A percentile compares a stretch with the other conserved stretches of the same genome.
These are phyloP conservation scores for Erythrocebus patas DNA, from an alignment of 2,113 vertebrate genomes.

Conservation along the genomic window DNA sequence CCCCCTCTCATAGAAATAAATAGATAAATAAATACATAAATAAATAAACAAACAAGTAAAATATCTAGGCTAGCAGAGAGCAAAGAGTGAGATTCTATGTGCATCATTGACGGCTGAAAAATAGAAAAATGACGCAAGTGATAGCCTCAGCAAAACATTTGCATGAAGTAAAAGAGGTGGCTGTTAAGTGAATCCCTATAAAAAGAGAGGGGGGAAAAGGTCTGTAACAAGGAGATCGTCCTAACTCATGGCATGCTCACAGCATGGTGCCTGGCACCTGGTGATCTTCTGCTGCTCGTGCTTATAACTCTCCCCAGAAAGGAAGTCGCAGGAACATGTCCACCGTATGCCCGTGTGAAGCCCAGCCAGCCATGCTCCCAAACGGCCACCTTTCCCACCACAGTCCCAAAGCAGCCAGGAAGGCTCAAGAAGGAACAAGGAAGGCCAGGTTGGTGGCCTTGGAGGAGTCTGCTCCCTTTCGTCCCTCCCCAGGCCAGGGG, in stretches of 20 bases:
- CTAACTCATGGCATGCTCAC: rapidly evolving
- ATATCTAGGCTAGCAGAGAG: neutral
- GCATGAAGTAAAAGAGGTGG: neutral
- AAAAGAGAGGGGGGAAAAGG: neutral
- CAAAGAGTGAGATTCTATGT: neutral
- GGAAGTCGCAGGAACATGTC: neutral
- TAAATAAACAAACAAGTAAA: neutral
- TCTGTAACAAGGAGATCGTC: neutral
- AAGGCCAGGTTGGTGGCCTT: rapidly evolving
- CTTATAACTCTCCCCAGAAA: neutral
- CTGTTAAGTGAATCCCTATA: neutral
- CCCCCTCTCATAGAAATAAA: neutral
- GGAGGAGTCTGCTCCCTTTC: neutral
- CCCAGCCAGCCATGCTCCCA: neutral
- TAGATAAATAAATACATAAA: too few relatives aligned
- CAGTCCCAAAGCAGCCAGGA: neutral
- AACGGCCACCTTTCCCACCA: neutral
- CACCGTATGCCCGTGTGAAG: neutral
- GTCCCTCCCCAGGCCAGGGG: rapidly evolving
- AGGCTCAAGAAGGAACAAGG: neutral
- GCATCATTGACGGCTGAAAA: neutral
- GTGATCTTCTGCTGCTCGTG: neutral
- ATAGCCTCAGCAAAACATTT: neutral
- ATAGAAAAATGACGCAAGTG: neutral
- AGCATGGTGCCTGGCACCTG: neutral